Base-by-base conservation (phyloP, 92 coral and sea anemone genomes). In the Porites rus region DNA sequence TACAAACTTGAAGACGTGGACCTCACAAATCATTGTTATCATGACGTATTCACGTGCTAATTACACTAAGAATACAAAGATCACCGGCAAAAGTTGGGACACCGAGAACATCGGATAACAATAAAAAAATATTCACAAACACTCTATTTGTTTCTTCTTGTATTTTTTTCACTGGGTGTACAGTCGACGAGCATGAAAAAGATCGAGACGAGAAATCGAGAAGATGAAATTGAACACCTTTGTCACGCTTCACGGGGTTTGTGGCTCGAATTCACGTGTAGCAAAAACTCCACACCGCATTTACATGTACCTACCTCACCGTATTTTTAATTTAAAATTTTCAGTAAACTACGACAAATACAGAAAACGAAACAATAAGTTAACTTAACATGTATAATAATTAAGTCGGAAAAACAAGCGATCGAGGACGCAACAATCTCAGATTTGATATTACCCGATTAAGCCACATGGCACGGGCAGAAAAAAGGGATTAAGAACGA, bases 1-100 rank as follows among this genome's bases (percentile, higher is more conserved):
- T 51, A 73, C 73, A 65, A 61, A 64, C 20, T 11, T 28, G 74
- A 51, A 16, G 84, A 50, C 60, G 77, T 73, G 77, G 77, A 73
- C 59, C 51, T 2, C 78, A 54, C 51, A 74, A 52, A 74, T 53
- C 17, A 74, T 51, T 54, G 21, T 51, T 58, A 51, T 18, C 86
- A 81, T 69, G 65, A 74, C 77, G 18, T 58, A 62, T 81, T 81
- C 86, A 81, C 86, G 77, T 81, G 86, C 43, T 50, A 54, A 10
- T 69, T 79, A 79, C 16, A n/a, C 69, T 20, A 51, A 80, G 69
- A 46, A 69, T 81, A 81, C 86, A 81, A 81, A 81, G 86, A 81
- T 81, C 86, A 81, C 31, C 21, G 2, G n/a, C 8, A 19, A 24
- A 14, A 1, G 21, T 21, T 43, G 51, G 14, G 3, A 50, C 38